Evolutionary conservation across 2,888 invertebrate genomes (phyloP).

Genomic region (Sarcophaga subvicina): DNA sequence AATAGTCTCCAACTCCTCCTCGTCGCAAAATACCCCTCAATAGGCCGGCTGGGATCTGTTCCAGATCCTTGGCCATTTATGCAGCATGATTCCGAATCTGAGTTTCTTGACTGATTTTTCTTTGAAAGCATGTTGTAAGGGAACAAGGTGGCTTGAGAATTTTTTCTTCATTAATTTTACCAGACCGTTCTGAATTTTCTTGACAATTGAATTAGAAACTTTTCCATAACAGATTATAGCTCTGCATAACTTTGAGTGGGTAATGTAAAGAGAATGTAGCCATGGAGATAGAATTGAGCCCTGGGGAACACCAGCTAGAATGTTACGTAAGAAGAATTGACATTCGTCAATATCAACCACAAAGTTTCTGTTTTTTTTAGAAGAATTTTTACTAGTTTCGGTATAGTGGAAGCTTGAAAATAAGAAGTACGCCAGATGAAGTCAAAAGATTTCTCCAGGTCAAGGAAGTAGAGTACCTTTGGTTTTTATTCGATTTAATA

Average conservation of each 20-base stretch:
- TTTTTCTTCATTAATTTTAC: neutral
- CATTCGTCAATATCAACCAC: neutral
- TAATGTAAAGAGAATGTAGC: neutral
- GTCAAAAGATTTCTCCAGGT: neutral
- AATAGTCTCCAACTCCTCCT: too few relatives aligned
- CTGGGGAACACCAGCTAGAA: neutral
- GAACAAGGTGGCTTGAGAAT: neutral
- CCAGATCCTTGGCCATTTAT: too few relatives aligned
- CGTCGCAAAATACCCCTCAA: too few relatives aligned
- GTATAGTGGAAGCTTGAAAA: too few relatives aligned
- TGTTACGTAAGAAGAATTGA: neutral
- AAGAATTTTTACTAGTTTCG: too few relatives aligned
- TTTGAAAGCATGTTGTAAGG: neutral
- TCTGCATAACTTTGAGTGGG: neutral
- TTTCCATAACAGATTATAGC: neutral
- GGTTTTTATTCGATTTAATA: too few relatives aligned
- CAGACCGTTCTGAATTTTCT: neutral
- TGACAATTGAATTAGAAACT: neutral
- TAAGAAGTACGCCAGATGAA: too few relatives aligned
- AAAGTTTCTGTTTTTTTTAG: neutral
- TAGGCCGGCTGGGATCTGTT: too few relatives aligned
- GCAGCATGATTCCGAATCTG: too few relatives aligned
- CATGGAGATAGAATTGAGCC: too few relatives aligned
- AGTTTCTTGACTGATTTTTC: neutral
- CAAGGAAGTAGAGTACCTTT: neutral